Conservation (phyloP, 2,113 vertebrate species). For the Platycercus adscitus region DNA sequence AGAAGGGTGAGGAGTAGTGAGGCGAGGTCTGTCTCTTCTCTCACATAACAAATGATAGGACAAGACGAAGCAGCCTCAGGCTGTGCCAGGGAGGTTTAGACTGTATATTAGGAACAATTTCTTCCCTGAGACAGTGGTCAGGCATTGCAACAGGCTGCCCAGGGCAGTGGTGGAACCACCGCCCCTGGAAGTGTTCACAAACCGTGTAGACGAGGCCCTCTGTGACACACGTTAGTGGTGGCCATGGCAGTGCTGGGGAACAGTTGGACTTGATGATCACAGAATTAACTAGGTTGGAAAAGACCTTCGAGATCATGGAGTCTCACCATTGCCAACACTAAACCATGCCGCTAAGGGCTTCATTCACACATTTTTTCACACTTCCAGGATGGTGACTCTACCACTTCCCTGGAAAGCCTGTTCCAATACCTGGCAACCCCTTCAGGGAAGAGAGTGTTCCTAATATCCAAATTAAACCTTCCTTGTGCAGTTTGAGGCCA, state of each 20-base stretch:
- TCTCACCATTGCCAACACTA: too few species aligned
- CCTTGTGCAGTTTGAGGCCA: too few species aligned
- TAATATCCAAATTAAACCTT: too few species aligned
- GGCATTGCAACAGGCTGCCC: neutral
- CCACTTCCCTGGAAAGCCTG: too few species aligned
- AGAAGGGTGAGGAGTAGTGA: neutral
- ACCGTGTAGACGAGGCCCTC: neutral
- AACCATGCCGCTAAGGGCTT: too few species aligned
- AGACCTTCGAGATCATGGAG: too few species aligned
- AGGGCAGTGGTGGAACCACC: neutral
- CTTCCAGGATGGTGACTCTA: too few species aligned
- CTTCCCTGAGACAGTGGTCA: neutral
- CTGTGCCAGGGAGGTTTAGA: neutral
- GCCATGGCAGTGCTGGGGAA: neutral
- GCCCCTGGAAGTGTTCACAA: neutral
- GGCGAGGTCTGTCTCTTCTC: neutral
- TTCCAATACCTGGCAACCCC: too few species aligned
- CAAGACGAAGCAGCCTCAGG: neutral
- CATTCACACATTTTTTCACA: too few species aligned
- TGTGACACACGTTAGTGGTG: neutral
- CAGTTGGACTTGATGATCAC: neutral
- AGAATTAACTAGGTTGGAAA: too few species aligned
- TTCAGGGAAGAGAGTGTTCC: too few species aligned
- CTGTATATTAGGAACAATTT: neutral
- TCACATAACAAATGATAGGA: neutral